phyloP scores from a whole-genome alignment of 2,113 vertebrate species.

The Chaetura pelagica region DNA sequence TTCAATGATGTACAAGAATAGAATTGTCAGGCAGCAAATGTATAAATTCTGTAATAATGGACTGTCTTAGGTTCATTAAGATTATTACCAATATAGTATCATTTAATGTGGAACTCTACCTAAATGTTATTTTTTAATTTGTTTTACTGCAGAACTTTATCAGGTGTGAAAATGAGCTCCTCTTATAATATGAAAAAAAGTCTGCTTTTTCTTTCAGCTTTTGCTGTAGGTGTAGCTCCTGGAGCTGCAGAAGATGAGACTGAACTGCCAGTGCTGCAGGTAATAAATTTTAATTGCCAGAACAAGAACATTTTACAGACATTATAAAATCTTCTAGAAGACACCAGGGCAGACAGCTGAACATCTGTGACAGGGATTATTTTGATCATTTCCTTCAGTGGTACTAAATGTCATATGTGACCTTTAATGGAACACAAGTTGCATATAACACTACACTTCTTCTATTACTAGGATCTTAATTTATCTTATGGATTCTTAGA shows the following conservation, averaged over 20 bases:
- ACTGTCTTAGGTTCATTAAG: background rate
- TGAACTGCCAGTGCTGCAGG: conserved; percentile 60
- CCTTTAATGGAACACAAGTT: background rate
- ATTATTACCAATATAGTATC: background rate
- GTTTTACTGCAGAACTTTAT: background rate
- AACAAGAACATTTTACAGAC: background rate
- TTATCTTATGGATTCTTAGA: background rate
- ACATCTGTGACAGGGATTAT: background rate
- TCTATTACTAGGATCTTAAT: background rate
- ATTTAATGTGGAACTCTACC: background rate
- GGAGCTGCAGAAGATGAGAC: conserved; percentile 64
- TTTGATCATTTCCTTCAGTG: background rate
- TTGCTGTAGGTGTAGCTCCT: conserved; percentile 48
- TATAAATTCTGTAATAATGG: background rate
- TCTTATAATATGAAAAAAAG: conserved; percentile 26
- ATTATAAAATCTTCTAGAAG: background rate
- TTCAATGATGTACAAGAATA: background rate
- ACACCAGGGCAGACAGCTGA: background rate
- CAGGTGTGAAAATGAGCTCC: conserved; percentile 17
- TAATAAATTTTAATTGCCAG: conserved; percentile 54
- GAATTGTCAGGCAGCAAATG: background rate
- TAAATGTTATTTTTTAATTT: background rate
- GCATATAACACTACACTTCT: background rate
- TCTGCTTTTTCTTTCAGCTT: conserved; percentile 65
- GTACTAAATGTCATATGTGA: background rate